Base-by-base conservation (phyloP, 2,888 invertebrate species). In the Melanostoma scalare region DNA sequence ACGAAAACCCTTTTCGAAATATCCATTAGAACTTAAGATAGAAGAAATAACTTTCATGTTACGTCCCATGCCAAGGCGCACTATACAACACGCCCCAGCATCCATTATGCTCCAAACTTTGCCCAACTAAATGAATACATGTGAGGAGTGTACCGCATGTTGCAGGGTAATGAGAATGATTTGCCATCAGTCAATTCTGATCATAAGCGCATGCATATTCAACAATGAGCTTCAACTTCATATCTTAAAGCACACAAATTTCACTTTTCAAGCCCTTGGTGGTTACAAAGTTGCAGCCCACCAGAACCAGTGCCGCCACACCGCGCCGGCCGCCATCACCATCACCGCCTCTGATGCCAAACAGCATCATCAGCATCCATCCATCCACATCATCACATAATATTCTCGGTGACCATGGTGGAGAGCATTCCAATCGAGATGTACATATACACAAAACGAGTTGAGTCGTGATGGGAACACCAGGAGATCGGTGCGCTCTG, bases 181-280 rank as follows among this genome's bases (percentile, higher is more conserved):
- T 48, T 65, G 40, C 33, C 9, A 56, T 58, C 40, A 31, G 20
- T 20, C 65, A 65, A n/a, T 36, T 56, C 36, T 30, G 44, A 38
- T 67, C 40, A 35, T 73, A 48, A 65, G 42, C 50, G 50, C 48
- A 50, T 52, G 40, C 58, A 46, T 65, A 75, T 68, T 56, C 56
- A 65, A 65, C 58, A 78, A 65, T 72, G 72, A 72, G 61, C 76
- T 63, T 30, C 52, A 72, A 58, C 56, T 72, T 65, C 52, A 55
- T 20, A 20, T 65, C 50, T 69, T 61, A 55, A 72, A 38, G 71
- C 33, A 69, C 31, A 69, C 10, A 67, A 79, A 75, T 71, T 79
- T 84, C 84, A 84, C 84, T 84, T 84, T 77, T 84, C 48, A 79
- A 79, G 73, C 74, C 67, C 75, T 84, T 78, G 78, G 56, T 69